Conservation (phyloP, 2,113 vertebrate genomes). For the Malurus alboscapulatus region DNA sequence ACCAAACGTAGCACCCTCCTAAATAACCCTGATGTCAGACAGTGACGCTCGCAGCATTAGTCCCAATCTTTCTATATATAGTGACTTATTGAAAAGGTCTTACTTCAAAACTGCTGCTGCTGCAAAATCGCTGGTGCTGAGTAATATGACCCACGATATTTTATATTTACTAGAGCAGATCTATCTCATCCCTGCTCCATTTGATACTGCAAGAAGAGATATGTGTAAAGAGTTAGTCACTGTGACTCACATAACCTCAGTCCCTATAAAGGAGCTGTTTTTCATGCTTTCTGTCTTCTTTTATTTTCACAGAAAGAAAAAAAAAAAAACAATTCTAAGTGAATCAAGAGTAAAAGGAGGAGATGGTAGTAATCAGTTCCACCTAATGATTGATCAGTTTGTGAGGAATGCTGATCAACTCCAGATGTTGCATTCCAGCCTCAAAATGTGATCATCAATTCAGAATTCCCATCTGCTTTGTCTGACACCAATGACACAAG, state of each 20-base stretch:
- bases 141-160: constrained; percentile 73
- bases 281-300: constrained; percentile 41
- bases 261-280: constrained; percentile 15
- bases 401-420: constrained; percentile 64
- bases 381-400: constrained; percentile 67
- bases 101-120: constrained; percentile 69
- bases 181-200: constrained; percentile 58
- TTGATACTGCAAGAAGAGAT: constrained; percentile 70
- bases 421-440: constrained; percentile 45
- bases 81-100: constrained; percentile 65
- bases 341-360: constrained; percentile 61
- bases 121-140: constrained; percentile 67
- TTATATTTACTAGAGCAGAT: constrained; percentile 61
- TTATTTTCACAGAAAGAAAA: neutral
- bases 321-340: constrained; percentile 41
- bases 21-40: constrained; percentile 49
- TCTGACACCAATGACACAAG: neutral
- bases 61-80: constrained; percentile 44
- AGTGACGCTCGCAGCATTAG: neutral
- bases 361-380: constrained; percentile 68
- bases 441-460: constrained; percentile 51
- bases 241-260: constrained; percentile 69
- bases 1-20: neutral
- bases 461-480: constrained; percentile 43
- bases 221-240: constrained; percentile 67